Evolutionary conservation across 1,140 invertebrate species (phyloP).

Genomic region (Drosophila nebulosa): DNA sequence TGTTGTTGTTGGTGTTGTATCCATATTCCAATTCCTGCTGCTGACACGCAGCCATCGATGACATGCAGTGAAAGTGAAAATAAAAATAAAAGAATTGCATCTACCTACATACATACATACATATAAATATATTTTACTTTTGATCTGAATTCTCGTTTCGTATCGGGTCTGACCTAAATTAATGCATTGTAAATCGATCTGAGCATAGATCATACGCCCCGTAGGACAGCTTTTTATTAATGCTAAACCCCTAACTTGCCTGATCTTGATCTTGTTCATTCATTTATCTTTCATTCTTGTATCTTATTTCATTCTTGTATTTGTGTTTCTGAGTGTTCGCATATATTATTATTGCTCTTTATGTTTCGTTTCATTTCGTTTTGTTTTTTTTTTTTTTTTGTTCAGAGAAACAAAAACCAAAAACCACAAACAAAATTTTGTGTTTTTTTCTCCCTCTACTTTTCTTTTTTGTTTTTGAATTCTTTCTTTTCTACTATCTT

Average conservation of each 20-base stretch:
- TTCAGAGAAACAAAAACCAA: no score
- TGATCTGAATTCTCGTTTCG: no score
- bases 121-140: no score
- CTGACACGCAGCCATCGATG: conserved; percentile 36
- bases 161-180: no score
- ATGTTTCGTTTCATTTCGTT: background rate
- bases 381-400: no score
- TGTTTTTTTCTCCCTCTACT: conserved; percentile 13
- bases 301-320: conserved; percentile 13
- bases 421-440: background rate
- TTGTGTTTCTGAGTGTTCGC: background rate
- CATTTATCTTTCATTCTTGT: background rate
- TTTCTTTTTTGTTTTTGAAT: conserved; percentile 35
- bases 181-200: no score
- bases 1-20: no score
- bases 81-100: conserved; percentile 19
- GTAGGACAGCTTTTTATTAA: background rate
- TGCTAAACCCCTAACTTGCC: background rate
- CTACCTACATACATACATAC: background rate
- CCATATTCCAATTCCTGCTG: background rate
- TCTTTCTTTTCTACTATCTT: conserved; percentile 60
- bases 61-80: conserved; percentile 43
- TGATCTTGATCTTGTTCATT: background rate
- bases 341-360: background rate
- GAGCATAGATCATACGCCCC: no score